Base-by-base conservation (phyloP, 2,113 vertebrate genomes). In the Coreoperca whiteheadi region DNA sequence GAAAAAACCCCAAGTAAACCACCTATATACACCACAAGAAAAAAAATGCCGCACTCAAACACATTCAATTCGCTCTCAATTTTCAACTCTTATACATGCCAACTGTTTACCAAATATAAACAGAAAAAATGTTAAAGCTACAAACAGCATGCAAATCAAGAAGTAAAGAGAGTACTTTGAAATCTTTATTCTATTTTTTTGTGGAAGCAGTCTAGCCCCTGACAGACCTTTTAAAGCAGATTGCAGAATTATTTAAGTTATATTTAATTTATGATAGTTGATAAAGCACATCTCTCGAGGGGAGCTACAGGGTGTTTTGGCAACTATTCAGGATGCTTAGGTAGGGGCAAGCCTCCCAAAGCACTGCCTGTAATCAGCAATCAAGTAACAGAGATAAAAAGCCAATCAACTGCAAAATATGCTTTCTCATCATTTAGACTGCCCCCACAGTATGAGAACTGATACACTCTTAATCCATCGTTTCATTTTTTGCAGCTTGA, bases 1-100 rank as follows among this genome's bases (percentile, higher is more conserved):
- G 72, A 85, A 87, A 84, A 18, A 30, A 71, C 83, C 80, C 18
- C 4, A 37, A 32, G 9, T 57, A 77, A 87, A 74, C 4, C 43
- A 69, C 65, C 53, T 32, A 67, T n/a, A 37, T 21, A 25, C 2
- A 48, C 48, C 3, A 6, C 50, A 39, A 1, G 0, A 50, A 8
- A 54, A 28, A 34, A 21, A 12, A 20, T 3, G 30, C 1, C 20
- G 6, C 7, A 15, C 4, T 48, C 20, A 46, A 30, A 67, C 7
- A 21, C 4, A 11, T 64, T 30, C 39, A 12, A 46, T 8, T 56
- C 0, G 2, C 34, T 21, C 18, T 34, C 0, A 8, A 53, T 14
- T 60, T 34, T 71, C 10, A 21, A 16, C 34, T 57, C n/a, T 30
- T 21, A 82, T 0, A 18, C 0, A 39, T 65, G 41, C 5, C 10